These are phyloP conservation scores for Pleuronectes platessa DNA, from an alignment of 2,113 vertebrate genomes.

Conservation along the genomic window DNA sequence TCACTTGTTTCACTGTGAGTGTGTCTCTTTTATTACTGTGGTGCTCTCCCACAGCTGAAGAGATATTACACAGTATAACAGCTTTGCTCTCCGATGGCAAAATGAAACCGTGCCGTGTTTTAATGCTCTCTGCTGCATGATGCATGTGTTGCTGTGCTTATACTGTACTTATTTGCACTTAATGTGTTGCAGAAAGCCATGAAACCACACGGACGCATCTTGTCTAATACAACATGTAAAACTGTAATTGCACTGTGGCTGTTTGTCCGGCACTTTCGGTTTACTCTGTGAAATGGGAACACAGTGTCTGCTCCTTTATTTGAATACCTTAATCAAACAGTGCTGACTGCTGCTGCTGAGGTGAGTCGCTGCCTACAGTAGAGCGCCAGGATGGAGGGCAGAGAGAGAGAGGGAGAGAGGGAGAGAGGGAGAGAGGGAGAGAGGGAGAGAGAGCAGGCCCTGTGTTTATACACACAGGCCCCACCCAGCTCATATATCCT, in stretches of 20 bases:
- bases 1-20: constrained; percentile 65
- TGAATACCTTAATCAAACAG: constrained; percentile 82
- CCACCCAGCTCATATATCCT: constrained; percentile 82
- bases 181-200: constrained; percentile 6
- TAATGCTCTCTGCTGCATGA: constrained; percentile 35
- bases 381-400: constrained; percentile 49
- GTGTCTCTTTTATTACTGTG: constrained; percentile 54
- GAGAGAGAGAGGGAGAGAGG: constrained; percentile 34
- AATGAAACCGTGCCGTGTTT: constrained; percentile 47
- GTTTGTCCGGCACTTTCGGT: constrained; percentile 52
- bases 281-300: constrained; percentile 71
- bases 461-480: constrained; percentile 74
- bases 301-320: constrained; percentile 74
- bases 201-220: constrained; percentile 29
- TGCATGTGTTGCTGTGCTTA: constrained; percentile 7
- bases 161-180: constrained; percentile 21
- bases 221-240: constrained; percentile 19
- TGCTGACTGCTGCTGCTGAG: constrained; percentile 58
- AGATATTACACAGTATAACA: constrained; percentile 58
- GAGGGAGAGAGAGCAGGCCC: constrained; percentile 50
- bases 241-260: constrained; percentile 49
- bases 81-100: constrained; percentile 58
- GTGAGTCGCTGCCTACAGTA: constrained; percentile 57
- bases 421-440: constrained; percentile 18
- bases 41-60: constrained; percentile 40